Percentiles rank a stretch among this genome's conserved stretches.
These are phyloP conservation scores for Gracilinanus agilis DNA, from an alignment of 2,113 vertebrate genomes.

Conservation along the genomic window DNA sequence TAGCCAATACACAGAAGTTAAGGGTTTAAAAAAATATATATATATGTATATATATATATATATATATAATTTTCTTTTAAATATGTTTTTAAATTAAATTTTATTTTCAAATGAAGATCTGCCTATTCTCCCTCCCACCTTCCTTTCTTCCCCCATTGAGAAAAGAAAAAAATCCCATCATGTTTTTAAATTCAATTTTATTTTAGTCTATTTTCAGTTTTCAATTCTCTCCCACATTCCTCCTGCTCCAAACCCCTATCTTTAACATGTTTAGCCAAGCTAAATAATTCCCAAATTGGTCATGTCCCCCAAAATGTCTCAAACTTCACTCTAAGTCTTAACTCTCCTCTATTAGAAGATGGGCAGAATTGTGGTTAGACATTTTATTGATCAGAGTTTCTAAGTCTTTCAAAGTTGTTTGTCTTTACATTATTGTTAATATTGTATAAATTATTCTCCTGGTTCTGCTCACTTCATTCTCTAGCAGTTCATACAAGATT, in stretches of 20 bases:
- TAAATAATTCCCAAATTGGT: not conserved
- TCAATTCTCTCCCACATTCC: not conserved
- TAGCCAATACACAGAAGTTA: no score
- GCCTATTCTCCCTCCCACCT: not conserved
- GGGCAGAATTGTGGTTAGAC: not conserved
- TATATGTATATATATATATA: no score
- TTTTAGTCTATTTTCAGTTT: not conserved
- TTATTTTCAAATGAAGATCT: slow-evolving; percentile 13
- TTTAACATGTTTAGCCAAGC: not conserved
- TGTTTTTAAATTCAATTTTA: not conserved
- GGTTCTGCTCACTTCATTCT: not conserved
- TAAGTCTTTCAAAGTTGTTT: not conserved
- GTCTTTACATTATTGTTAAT: not conserved
- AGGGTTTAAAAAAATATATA: no score
- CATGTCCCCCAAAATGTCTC: not conserved
- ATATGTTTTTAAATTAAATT: slow-evolving; percentile 21
- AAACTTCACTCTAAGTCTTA: not conserved
- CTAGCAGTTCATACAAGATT: not conserved
- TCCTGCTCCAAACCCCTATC: not conserved
- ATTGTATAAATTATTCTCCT: not conserved
- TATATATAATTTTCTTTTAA: slow-evolving; percentile 8
- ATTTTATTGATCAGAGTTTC: not conserved
- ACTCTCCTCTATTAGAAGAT: not conserved
- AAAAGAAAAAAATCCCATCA: not conserved
- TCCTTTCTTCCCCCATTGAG: not conserved